Percentiles rank a stretch among this genome's conserved stretches.
Conservation (phyloP, 2,113 vertebrate species). For the Oceanodroma tethys region DNA sequence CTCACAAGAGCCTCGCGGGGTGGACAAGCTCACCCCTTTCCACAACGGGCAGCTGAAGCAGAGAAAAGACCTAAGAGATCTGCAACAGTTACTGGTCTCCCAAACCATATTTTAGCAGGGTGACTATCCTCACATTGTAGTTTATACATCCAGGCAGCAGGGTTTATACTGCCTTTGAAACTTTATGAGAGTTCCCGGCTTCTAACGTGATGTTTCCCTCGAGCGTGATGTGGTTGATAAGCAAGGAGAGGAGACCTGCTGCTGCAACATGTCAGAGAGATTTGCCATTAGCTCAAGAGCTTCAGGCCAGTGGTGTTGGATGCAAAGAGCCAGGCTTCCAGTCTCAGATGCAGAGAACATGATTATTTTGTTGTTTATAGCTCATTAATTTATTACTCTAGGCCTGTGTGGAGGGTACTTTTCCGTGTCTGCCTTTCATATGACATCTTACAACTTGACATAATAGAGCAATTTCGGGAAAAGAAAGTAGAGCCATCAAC, state of each 20-base stretch:
- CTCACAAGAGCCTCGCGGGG: not conserved
- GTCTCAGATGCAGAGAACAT: not conserved
- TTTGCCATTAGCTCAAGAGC: not conserved
- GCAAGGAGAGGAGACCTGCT: not conserved
- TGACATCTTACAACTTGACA: not conserved
- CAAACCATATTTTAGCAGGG: not conserved
- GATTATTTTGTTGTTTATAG: not conserved
- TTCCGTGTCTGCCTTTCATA: not conserved
- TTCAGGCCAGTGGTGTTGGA: not conserved
- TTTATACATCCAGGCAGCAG: not conserved
- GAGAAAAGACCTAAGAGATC: not conserved
- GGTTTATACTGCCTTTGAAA: not conserved
- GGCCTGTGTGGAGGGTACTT: not conserved
- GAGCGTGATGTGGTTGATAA: not conserved
- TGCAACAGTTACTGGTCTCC: not conserved
- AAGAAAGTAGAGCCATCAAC: not conserved
- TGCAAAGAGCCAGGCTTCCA: not conserved
- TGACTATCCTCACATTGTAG: not conserved
- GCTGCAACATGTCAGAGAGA: not conserved
- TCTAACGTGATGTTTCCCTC: not conserved
- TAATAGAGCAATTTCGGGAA: not conserved
- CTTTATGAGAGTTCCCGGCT: not conserved
- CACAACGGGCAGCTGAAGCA: not conserved
- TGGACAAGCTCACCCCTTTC: not conserved
- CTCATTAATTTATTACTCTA: slow-evolving; percentile 36